Base-by-base conservation (phyloP, 2,888 invertebrate genomes). In the Sphecodes monilicornis region DNA sequence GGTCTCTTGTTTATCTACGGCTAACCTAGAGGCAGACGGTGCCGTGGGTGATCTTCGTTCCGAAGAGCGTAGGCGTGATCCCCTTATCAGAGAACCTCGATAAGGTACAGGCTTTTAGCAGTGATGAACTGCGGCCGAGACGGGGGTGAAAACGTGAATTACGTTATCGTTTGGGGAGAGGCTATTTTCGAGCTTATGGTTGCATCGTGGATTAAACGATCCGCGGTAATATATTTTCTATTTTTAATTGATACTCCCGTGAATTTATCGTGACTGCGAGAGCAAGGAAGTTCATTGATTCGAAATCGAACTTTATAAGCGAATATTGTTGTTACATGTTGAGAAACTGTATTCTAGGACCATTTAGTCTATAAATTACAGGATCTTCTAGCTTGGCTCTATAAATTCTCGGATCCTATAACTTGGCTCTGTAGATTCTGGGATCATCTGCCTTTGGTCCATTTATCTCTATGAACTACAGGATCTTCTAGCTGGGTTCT, bases 1-100 rank as follows among this genome's bases (percentile, higher is more conserved):
- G 87, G 69, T 72, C 84, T 70, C 80, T 88, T 83, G 84, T 88
- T 90, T 88, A 78, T 74, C 76, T 54, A 73, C 60, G n/a, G 69
- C 29, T 36, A 64, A 60, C 36, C 71, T 41, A 16, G 60, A 60
- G 29, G 5, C 13, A 29, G 29, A 29, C 29, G n/a, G 57, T 39
- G 26, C 29, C 36, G 50, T 32, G 26, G 78, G 43, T 78, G 82
- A 83, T 77, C 86, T 83, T 80, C 80, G 82, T 74, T 50, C 71
- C 68, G 70, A 64, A n/a, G 60, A 74, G 66, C 74, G 70, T 84
- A 78, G 80, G 85, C 82, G 77, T 72, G 86, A 82, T 86, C 83
- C 72, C 60, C 76, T 86, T 86, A 86, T 86, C 86, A 77, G 71
- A 8, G 29, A 13, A n/a, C 13, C 54, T 79, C 80, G 86, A 86